A percentile compares a stretch with the other conserved stretches of the same genome.
Evolutionary conservation across 2,113 vertebrate genomes (phyloP).

Genomic region (Ifrita kowaldi): DNA sequence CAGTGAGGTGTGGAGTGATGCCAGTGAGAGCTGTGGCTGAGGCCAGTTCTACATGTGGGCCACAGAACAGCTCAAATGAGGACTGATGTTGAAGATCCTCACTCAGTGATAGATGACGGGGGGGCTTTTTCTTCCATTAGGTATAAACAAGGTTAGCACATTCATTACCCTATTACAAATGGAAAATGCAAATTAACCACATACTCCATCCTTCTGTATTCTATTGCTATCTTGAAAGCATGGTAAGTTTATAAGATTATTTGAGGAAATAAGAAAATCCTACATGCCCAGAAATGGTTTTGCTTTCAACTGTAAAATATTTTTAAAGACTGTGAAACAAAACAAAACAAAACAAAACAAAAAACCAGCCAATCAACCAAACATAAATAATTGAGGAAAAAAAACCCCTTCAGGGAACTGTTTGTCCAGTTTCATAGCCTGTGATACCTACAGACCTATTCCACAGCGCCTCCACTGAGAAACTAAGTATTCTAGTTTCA

Average conservation of each 20-base stretch:
- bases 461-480: rapidly evolving
- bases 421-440: not conserved
- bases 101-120: not conserved
- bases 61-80: not conserved
- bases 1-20: not conserved
- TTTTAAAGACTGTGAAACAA: not conserved
- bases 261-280: not conserved
- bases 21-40: not conserved
- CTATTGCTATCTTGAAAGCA: not conserved
- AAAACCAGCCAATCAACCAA: rapidly evolving
- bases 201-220: not conserved
- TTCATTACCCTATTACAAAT: not conserved
- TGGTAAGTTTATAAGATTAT: not conserved
- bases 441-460: not conserved
- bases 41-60: not conserved
- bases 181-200: not conserved
- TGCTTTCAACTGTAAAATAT: not conserved
- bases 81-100: not conserved
- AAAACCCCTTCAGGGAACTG: rapidly evolving
- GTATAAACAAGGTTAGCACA: not conserved
- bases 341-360: not conserved
- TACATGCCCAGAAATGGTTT: not conserved
- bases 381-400: not conserved
- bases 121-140: not conserved
- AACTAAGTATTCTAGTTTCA: not conserved